phyloP scores from a whole-genome alignment of 2,113 vertebrate genomes.

The Agelaius tricolor region DNA sequence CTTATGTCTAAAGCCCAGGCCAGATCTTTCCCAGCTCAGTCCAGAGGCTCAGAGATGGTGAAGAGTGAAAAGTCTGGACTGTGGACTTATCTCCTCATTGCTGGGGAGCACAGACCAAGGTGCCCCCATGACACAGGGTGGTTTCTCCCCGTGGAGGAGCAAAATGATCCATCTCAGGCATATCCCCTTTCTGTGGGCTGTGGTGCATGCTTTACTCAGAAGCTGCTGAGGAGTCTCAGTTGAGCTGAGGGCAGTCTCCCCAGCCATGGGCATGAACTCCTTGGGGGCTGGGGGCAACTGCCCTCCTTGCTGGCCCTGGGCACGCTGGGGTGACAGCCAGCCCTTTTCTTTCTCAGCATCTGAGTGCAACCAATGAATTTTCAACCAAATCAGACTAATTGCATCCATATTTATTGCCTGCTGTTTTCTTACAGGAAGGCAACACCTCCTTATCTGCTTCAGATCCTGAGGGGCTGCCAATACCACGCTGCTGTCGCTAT shows the following conservation, averaged over 20 bases:
- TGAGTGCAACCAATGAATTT: background rate
- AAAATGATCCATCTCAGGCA: fast-evolving
- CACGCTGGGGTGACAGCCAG: background rate
- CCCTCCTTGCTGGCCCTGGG: background rate
- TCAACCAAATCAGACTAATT: background rate
- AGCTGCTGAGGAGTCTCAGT: background rate
- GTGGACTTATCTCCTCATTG: background rate
- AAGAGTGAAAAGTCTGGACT: background rate
- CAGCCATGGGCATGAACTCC: fast-evolving
- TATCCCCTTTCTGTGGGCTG: background rate
- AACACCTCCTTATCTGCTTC: background rate
- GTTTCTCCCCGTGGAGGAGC: background rate
- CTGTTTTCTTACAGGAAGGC: background rate
- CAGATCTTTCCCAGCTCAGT: background rate
- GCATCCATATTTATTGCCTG: background rate
- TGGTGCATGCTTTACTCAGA: background rate
- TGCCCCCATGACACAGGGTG: background rate
- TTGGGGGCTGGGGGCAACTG: background rate
- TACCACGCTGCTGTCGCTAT: background rate
- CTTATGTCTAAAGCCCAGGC: background rate
- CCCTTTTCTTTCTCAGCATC: background rate
- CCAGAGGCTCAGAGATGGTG: background rate
- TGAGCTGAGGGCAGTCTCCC: background rate
- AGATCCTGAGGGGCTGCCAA: background rate
- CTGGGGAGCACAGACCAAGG: background rate